phyloP scores from a whole-genome alignment of 92 coral and sea anemone genomes.

The Umimayanthus chanpuru region DNA sequence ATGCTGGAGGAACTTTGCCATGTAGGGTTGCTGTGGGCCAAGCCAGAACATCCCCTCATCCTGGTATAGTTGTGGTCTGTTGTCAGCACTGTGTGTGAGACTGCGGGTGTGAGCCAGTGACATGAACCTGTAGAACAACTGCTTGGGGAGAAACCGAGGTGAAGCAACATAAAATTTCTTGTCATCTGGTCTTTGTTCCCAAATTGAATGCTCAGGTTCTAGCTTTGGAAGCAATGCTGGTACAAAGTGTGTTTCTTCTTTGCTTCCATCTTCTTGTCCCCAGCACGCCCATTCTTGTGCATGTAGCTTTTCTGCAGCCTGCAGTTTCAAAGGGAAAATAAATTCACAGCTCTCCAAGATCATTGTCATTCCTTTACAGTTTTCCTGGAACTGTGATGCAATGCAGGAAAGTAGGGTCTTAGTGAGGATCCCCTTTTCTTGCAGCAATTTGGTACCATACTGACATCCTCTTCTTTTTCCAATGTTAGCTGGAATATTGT shows the following conservation, averaged over 20 bases:
- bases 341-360: not conserved
- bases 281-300: no score
- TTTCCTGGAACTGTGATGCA: not conserved
- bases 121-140: conserved; percentile 24
- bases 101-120: conserved; percentile 1
- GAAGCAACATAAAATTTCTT: conserved; percentile 6
- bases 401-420: not conserved
- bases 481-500: not conserved
- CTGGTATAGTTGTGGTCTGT: conserved; percentile 2
- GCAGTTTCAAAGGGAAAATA: not conserved
- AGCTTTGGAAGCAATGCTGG: not conserved
- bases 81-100: conserved; percentile 7
- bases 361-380: not conserved
- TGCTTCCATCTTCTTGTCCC: not conserved
- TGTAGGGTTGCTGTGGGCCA: not conserved
- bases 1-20: not conserved
- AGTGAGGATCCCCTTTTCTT: not conserved
- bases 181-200: not conserved
- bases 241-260: conserved; percentile 12
- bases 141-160: conserved; percentile 7
- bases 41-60: conserved; percentile 28
- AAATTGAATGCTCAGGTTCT: not conserved
- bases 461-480: not conserved
- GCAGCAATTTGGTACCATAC: not conserved
- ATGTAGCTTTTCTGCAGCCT: no score